Evolutionary conservation across 2,888 invertebrate genomes (phyloP).

Genomic region (Onchidella celtica): DNA sequence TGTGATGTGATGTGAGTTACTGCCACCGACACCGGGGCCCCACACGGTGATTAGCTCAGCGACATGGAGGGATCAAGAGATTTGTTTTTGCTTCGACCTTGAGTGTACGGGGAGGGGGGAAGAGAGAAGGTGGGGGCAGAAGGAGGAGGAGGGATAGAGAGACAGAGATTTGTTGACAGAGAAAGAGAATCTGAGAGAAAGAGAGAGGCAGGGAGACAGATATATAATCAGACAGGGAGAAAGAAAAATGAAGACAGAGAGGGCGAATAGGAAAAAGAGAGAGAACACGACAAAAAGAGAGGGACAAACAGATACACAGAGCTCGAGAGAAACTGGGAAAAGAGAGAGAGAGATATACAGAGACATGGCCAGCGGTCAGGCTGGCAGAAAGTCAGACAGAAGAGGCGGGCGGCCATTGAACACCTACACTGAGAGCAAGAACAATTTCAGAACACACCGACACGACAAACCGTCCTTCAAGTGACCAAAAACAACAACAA

Average conservation of each 20-base stretch:
- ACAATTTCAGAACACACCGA: too few species aligned
- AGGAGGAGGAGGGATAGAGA: background rate
- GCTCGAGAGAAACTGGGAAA: background rate
- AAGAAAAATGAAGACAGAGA: conserved; percentile 22
- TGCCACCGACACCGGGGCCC: background rate
- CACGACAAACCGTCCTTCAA: too few species aligned
- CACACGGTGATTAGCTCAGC: background rate
- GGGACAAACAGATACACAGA: background rate
- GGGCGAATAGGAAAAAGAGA: background rate
- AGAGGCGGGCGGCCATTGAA: too few species aligned
- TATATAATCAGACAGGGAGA: background rate
- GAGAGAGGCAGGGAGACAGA: background rate
- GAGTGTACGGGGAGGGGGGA: background rate
- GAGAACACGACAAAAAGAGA: background rate
- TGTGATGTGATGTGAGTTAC: background rate
- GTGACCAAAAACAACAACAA: too few species aligned
- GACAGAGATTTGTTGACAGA: background rate
- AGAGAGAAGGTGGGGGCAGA: background rate
- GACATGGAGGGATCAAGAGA: too few species aligned
- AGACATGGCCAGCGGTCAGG: too few species aligned
- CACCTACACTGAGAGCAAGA: too few species aligned
- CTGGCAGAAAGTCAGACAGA: too few species aligned
- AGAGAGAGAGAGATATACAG: too few species aligned
- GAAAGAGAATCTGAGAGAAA: background rate
- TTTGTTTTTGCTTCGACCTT: background rate